phyloP scores from a whole-genome alignment of 1,140 invertebrate genomes.

The Trachelipus rathkii region DNA sequence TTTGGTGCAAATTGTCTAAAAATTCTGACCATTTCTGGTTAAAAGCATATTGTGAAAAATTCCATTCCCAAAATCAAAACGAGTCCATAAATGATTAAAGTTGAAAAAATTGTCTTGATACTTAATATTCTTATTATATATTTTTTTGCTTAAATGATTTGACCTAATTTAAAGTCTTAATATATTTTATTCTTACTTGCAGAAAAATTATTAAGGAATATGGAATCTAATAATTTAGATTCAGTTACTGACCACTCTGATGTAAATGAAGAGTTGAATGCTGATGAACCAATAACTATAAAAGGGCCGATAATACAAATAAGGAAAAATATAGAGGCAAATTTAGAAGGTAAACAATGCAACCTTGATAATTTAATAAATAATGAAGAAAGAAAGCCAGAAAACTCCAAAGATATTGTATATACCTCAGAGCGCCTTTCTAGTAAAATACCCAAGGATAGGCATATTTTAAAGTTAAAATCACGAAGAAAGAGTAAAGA shows the following conservation, averaged over 20 bases:
- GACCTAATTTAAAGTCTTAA: no score
- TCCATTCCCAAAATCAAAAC: no score
- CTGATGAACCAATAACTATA: not conserved
- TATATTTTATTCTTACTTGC: no score
- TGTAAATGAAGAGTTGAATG: not conserved
- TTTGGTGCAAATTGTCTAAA: no score
- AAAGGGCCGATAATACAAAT: not conserved
- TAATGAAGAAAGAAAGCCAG: not conserved
- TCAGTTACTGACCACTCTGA: not conserved
- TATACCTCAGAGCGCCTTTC: not conserved
- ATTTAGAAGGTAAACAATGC: not conserved
- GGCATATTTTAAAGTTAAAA: not conserved
- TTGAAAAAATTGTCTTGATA: no score
- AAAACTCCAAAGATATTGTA: not conserved
- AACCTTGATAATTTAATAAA: not conserved
- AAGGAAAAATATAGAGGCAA: not conserved
- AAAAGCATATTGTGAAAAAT: no score
- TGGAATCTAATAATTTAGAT: not conserved
- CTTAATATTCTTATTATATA: no score
- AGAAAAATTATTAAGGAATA: no score
- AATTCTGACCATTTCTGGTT: no score
- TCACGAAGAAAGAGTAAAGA: not conserved
- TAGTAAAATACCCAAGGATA: not conserved
- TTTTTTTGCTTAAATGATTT: no score
- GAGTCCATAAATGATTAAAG: no score